phyloP scores from a whole-genome alignment of 2,113 vertebrate species.

The Empidonax traillii region DNA sequence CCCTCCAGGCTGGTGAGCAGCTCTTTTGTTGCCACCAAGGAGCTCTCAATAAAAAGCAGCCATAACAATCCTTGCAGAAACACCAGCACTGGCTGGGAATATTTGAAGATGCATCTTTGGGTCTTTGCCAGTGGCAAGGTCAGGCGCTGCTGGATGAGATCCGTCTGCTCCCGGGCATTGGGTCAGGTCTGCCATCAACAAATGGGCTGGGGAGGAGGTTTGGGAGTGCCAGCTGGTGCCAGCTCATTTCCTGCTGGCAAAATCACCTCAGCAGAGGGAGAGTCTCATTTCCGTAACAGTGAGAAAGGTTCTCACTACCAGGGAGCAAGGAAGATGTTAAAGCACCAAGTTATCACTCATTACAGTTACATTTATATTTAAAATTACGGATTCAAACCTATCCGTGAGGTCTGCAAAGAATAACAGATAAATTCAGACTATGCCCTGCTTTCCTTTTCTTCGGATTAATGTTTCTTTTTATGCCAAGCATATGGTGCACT shows the following conservation, averaged over 20 bases:
- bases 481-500: conserved; percentile 48
- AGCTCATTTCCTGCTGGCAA: neutral
- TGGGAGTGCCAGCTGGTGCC: neutral
- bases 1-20: neutral
- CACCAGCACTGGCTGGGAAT: neutral
- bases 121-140: neutral
- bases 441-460: conserved; percentile 27
- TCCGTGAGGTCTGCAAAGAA: neutral
- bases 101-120: neutral
- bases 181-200: neutral
- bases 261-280: neutral
- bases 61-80: neutral
- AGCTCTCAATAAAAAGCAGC: neutral
- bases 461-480: conserved; percentile 41
- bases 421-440: conserved; percentile 21
- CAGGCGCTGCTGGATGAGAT: neutral
- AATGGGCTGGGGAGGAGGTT: neutral
- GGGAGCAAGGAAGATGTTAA: neutral
- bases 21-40: neutral
- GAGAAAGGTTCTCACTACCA: neutral
- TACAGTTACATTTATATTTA: neutral
- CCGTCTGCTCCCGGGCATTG: accelerated
- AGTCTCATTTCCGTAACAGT: accelerated
- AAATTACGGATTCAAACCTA: neutral
- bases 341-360: neutral